Conservation (phyloP, 2,797 vertebrate species). For the Rhincodon typus region DNA sequence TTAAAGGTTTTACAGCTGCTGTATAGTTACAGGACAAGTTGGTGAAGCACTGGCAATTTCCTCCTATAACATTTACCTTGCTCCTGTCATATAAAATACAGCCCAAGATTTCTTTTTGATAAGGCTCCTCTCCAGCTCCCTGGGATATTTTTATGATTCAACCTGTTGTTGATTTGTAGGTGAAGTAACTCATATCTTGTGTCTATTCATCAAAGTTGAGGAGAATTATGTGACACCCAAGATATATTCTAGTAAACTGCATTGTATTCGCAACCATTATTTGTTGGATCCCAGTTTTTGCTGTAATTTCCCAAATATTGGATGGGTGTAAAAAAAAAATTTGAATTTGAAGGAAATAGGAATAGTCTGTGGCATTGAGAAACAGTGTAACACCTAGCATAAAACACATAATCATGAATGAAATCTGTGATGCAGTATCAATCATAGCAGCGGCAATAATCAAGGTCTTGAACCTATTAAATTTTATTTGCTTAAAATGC, state of each 20-base stretch:
- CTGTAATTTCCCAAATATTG: too few relatives aligned
- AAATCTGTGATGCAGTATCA: not conserved
- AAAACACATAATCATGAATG: not conserved
- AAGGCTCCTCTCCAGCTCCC: not conserved
- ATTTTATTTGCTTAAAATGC: slow-evolving; percentile 35
- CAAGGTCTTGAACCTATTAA: slow-evolving; percentile 1
- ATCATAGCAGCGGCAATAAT: not conserved
- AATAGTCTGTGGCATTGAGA: not conserved
- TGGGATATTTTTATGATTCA: not conserved
- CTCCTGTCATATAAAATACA: too few relatives aligned
- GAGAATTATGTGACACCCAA: not conserved
- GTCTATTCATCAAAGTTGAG: not conserved
- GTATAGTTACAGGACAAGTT: too few relatives aligned
- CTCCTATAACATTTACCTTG: too few relatives aligned
- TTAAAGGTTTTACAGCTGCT: too few relatives aligned
- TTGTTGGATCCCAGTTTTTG: not conserved
- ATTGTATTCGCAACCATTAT: not conserved
- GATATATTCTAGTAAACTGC: not conserved
- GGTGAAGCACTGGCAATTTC: too few relatives aligned
- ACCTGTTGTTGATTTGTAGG: not conserved
- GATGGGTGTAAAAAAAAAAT: not conserved
- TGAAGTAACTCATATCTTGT: not conserved
- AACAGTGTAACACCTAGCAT: not conserved
- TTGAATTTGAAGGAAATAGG: not conserved
- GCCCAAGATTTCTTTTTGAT: not conserved